phyloP scores from a whole-genome alignment of 2,113 vertebrate species.

The Strix uralensis region DNA sequence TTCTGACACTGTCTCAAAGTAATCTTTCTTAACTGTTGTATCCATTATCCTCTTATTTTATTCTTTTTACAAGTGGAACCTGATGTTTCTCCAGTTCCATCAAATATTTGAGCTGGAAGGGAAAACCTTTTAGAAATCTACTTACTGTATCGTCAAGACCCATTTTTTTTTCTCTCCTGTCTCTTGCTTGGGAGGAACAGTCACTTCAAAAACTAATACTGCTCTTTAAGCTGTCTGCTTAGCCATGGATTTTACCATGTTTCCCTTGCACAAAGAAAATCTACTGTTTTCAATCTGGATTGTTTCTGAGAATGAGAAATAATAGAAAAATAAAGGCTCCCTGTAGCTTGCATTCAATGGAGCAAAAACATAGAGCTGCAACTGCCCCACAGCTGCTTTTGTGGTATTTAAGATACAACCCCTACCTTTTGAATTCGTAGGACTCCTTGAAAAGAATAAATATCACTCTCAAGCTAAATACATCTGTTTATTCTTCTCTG shows the following conservation, averaged over 20 bases:
- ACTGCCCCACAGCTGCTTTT: neutral
- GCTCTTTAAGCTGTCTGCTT: constrained; percentile 15
- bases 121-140: constrained; percentile 38
- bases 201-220: constrained; percentile 4
- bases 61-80: constrained; percentile 8
- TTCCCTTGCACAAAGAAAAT: constrained; percentile 5
- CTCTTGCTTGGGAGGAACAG: neutral
- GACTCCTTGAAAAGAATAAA: neutral
- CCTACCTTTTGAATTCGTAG: neutral
- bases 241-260: neutral
- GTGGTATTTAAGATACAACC: neutral
- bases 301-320: constrained; percentile 27
- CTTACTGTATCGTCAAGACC: constrained; percentile 1
- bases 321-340: constrained; percentile 29
- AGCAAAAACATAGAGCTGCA: neutral
- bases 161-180: constrained; percentile 7
- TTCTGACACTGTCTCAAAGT: constrained; percentile 16
- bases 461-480: neutral
- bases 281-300: neutral
- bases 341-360: neutral
- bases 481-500: constrained; percentile 17
- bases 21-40: constrained; percentile 5
- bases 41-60: constrained; percentile 7
- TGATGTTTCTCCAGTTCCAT: constrained; percentile 13
- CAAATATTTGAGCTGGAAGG: constrained; percentile 48